These are phyloP conservation scores for Pteromalus puparum DNA, from an alignment of 1,140 invertebrate genomes.

Conservation along the genomic window DNA sequence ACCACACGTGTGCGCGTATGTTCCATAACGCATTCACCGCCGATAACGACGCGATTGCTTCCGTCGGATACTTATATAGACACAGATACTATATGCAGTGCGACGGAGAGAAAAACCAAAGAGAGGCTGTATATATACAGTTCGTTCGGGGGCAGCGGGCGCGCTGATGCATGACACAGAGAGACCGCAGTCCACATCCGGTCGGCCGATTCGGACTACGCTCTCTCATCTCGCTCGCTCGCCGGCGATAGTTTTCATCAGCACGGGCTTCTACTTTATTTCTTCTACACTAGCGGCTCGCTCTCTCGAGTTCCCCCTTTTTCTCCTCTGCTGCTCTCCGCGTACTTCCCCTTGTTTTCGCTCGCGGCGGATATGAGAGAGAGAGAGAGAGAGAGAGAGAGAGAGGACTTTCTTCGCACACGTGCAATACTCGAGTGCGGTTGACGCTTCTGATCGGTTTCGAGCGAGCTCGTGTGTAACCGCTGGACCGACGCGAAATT, in stretches of 20 bases:
- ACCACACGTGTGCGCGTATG: no score
- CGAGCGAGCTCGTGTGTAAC: not conserved
- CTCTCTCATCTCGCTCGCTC: slow-evolving; percentile 61
- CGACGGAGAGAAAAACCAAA: not conserved
- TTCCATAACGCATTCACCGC: no score
- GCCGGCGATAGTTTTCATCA: slow-evolving; percentile 37
- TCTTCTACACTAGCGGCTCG: slow-evolving; percentile 31
- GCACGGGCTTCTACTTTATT: slow-evolving; percentile 14
- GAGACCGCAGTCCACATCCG: slow-evolving; percentile 75
- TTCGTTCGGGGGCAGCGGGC: not conserved
- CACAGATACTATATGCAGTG: no score
- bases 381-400: not conserved
- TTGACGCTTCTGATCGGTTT: not conserved
- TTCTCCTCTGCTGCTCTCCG: not conserved
- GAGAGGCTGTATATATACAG: not conserved
- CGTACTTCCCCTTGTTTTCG: not conserved
- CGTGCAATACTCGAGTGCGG: slow-evolving; percentile 20
- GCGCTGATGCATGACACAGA: slow-evolving; percentile 71
- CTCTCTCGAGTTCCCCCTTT: slow-evolving; percentile 33
- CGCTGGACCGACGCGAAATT: not conserved
- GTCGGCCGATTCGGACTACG: slow-evolving; percentile 61
- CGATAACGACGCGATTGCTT: slow-evolving; percentile 27
- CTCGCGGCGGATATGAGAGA: slow-evolving; percentile 20
- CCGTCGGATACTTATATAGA: not conserved
- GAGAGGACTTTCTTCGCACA: slow-evolving; percentile 31